Evolutionary conservation across 2,888 invertebrate species (phyloP).

Genomic region (Lepidocyrtoides sp.): DNA sequence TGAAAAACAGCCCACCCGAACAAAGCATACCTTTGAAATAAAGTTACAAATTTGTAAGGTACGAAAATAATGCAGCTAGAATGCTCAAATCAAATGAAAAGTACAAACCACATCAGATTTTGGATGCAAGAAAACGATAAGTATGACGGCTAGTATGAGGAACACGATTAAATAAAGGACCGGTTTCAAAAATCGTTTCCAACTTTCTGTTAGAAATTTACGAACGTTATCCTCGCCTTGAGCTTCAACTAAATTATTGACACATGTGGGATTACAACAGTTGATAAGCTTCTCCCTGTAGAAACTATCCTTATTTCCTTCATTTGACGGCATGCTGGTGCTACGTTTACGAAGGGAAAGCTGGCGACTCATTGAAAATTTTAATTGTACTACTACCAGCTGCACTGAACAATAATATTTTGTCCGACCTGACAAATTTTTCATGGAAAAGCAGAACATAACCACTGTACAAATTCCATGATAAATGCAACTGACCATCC

Average conservation of each 20-base stretch:
- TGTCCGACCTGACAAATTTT: too few relatives aligned
- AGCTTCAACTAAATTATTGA: neutral
- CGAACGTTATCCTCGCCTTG: neutral
- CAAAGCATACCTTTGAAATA: constrained; percentile 72
- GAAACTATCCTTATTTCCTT: neutral
- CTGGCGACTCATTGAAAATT: neutral
- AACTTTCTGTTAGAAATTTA: neutral
- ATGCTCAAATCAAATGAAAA: too few relatives aligned
- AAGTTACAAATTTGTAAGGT: too few relatives aligned
- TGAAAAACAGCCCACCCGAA: constrained; percentile 77
- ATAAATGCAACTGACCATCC: too few relatives aligned
- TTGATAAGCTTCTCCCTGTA: neutral
- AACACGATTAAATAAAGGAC: neutral
- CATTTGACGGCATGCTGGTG: neutral
- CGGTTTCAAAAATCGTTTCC: constrained; percentile 18
- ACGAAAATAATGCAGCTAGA: too few relatives aligned
- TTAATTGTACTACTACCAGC: neutral
- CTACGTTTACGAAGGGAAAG: neutral
- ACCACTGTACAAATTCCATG: too few relatives aligned
- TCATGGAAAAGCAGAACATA: too few relatives aligned
- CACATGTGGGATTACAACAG: neutral
- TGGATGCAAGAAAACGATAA: neutral
- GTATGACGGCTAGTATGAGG: neutral
- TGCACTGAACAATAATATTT: too few relatives aligned
- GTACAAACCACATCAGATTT: constrained; percentile 6